Base-by-base conservation (phyloP, 2,888 invertebrate species). In the Agriopis marginaria region DNA sequence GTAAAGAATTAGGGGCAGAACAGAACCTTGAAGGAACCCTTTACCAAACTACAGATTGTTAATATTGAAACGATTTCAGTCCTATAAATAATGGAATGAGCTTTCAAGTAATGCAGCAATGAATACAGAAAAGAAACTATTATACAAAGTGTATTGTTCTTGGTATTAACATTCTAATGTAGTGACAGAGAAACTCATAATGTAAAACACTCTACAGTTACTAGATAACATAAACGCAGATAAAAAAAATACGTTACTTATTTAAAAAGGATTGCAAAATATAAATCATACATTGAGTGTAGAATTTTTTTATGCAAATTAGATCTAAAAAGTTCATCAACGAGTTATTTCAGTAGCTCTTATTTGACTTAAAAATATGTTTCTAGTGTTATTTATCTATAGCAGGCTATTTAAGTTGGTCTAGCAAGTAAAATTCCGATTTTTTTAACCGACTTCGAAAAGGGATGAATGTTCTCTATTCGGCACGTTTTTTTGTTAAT, bases 1-100 rank as follows among this genome's bases (percentile, higher is more conserved):
- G 80, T 83, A 84, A 82, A 82, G 79, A 87, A 78, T 85, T 86
- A 79, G 85, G 86, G 86, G 91, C 93, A 93, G 93, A 93, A 92
- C 91, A 84, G 73, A 78, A 76, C 66, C 79, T 81, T 83, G 85
- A 79, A 90, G 88, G 89, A 89, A 91, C 86, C 90, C 86, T 86
- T 88, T 81, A 81, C 75, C 68, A 39, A 14, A 56, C 60, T 10
- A 67, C 51, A 55, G 7, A 45, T 56, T 59, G 14, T 47, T 61
- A 49, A 14, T 7, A 60, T 60, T 50, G 50, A 50, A 44, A 50
- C 45, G 11, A 14, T 44, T 50, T 40, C 40, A 51, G 51, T 55
- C n/a, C 14, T 61, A 56, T 39, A 62, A 47, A 49, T 32, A 32
- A 56, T 47, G 49, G 51, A 55, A 64, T 60, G 65, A 71, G 69